Evolutionary conservation across 2,797 vertebrate species (phyloP).

Genomic region (Diplodus sargus): DNA sequence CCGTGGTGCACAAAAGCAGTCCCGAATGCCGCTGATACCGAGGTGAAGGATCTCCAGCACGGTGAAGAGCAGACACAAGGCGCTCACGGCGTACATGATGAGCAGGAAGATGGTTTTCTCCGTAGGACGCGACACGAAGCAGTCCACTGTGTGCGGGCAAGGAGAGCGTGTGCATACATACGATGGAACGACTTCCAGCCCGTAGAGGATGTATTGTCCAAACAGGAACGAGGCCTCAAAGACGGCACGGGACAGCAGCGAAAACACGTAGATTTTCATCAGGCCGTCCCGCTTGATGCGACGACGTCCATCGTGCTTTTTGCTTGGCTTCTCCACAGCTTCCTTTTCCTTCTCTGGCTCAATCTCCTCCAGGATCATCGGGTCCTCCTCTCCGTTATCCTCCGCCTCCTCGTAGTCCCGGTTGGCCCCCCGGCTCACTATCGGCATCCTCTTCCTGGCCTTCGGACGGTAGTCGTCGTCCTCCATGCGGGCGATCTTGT

Average conservation of each 20-base stretch:
- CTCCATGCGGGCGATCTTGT: conserved; percentile 88
- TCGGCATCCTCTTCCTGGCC: conserved; percentile 81
- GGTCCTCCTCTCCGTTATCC: conserved; percentile 93
- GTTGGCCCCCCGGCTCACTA: conserved; percentile 87
- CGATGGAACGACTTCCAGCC: conserved; percentile 87
- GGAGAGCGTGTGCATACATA: conserved; percentile 91
- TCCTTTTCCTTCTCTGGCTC: conserved; percentile 87
- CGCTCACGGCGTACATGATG: conserved; percentile 92
- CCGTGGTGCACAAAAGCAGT: conserved; percentile 80
- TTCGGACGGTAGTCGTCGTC: conserved; percentile 78
- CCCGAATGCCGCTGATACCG: conserved; percentile 88
- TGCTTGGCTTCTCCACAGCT: conserved; percentile 71
- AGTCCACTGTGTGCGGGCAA: conserved; percentile 93
- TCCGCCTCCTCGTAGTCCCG: conserved; percentile 93
- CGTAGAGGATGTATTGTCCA: conserved; percentile 93
- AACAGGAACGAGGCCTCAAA: conserved; percentile 91
- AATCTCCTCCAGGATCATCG: conserved; percentile 93
- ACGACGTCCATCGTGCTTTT: conserved; percentile 89
- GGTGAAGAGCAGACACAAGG: conserved; percentile 91
- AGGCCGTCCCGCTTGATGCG: conserved; percentile 93
- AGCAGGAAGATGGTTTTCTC: conserved; percentile 95
- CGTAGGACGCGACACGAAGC: conserved; percentile 93
- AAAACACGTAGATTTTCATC: conserved; percentile 92
- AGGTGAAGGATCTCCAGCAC: conserved; percentile 91
- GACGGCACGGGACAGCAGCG: conserved; percentile 87